Conservation (phyloP, 37 sponge, comb jelly and placozoan genomes). For the Tethya wilhelma region DNA sequence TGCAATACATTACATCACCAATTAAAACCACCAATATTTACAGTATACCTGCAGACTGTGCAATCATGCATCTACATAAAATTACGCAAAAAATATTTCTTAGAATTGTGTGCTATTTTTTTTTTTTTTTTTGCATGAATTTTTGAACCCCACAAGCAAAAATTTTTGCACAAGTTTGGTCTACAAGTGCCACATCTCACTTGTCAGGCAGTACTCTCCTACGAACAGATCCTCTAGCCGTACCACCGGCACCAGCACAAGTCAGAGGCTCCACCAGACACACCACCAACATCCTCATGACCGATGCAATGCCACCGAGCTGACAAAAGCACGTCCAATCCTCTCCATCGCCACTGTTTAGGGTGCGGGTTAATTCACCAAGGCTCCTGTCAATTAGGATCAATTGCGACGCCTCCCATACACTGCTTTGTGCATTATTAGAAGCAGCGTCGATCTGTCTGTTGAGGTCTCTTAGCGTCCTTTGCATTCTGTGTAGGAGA, state of each 20-base stretch:
- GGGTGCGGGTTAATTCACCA: slow-evolving; percentile 46
- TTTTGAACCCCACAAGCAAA: no score
- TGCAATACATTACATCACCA: no score
- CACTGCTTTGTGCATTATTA: neutral
- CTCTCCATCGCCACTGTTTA: neutral
- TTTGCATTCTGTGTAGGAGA: slow-evolving; percentile 24
- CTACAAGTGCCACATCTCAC: slow-evolving; percentile 32
- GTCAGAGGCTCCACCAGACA: neutral
- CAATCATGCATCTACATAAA: no score
- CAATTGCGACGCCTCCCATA: neutral
- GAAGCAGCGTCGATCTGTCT: slow-evolving; percentile 28
- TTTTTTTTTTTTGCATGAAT: no score
- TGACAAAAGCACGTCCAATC: slow-evolving; percentile 61
- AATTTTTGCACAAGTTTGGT: no score
- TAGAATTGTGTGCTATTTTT: no score
- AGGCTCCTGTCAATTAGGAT: slow-evolving; percentile 52
- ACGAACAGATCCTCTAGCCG: no score
- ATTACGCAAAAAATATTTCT: no score
- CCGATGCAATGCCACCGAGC: slow-evolving; percentile 54
- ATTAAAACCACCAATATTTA: no score
- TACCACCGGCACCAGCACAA: neutral
- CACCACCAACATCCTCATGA: slow-evolving; percentile 35
- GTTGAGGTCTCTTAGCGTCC: slow-evolving; percentile 49
- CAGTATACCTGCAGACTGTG: no score
- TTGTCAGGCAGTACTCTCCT: slow-evolving; percentile 15